Percentiles rank a stretch among this genome's conserved stretches.
Conservation (phyloP, 2,888 invertebrate genomes). For the Oligia latruncula region DNA sequence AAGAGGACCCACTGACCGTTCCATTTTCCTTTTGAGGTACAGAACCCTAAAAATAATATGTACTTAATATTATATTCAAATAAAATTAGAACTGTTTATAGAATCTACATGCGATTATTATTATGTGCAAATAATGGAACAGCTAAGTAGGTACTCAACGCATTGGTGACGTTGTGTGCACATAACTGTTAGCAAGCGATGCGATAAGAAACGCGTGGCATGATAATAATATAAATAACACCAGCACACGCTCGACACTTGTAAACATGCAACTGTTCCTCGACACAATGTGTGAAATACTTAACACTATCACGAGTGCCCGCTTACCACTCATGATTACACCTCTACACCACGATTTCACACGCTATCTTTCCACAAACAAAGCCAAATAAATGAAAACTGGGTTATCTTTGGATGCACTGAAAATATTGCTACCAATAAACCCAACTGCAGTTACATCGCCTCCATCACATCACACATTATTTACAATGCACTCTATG, state of each 20-base stretch:
- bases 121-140: background rate
- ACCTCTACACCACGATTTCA: slow-evolving; percentile 34
- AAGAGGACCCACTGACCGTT: no score
- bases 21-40: no score
- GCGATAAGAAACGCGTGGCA: slow-evolving; percentile 66
- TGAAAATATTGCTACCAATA: slow-evolving; percentile 24
- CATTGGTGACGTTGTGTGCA: slow-evolving; percentile 25
- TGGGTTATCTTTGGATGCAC: slow-evolving; percentile 43
- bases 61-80: background rate
- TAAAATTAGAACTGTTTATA: background rate
- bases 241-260: slow-evolving; percentile 52
- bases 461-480: background rate
- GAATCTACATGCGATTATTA: background rate
- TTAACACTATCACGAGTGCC: slow-evolving; percentile 36
- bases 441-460: background rate
- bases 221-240: slow-evolving; percentile 70
- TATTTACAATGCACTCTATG: slow-evolving; percentile 41
- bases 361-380: slow-evolving; percentile 50
- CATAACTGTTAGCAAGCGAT: slow-evolving; percentile 42
- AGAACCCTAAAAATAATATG: no score
- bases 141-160: background rate
- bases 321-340: slow-evolving; percentile 48
- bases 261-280: slow-evolving; percentile 60
- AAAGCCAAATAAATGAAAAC: slow-evolving; percentile 48
- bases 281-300: slow-evolving; percentile 31